Evolutionary conservation across 2,113 vertebrate species (phyloP).

Genomic region (Tachysurus fulvidraco): DNA sequence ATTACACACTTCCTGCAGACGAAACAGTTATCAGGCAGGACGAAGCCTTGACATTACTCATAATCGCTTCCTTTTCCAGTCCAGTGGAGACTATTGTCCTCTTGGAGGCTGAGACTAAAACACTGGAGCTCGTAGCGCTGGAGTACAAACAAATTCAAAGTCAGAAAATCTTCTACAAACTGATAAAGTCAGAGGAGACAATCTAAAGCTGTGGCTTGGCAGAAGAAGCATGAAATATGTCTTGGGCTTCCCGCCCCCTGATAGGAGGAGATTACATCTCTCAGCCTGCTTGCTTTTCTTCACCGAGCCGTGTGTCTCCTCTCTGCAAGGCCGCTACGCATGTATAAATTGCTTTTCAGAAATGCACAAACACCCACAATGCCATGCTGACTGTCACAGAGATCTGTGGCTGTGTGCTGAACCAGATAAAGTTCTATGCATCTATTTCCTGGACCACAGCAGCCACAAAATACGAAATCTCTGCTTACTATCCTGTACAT

Average conservation of each 20-base stretch:
- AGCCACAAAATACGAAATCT: constrained; percentile 56
- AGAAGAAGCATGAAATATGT: constrained; percentile 54
- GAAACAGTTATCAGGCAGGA: constrained; percentile 29
- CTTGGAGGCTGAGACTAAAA: not conserved
- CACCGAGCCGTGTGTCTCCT: constrained; percentile 58
- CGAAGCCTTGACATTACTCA: constrained; percentile 42
- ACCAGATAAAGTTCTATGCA: constrained; percentile 61
- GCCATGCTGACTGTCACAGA: not conserved
- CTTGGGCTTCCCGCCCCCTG: constrained; percentile 52
- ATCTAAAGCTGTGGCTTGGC: constrained; percentile 44
- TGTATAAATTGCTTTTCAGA: constrained; percentile 62
- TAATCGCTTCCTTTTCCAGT: constrained; percentile 48
- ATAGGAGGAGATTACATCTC: constrained; percentile 66
- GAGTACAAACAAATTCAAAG: constrained; percentile 3
- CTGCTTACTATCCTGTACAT: constrained; percentile 59
- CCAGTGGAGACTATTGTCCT: constrained; percentile 43
- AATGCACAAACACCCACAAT: constrained; percentile 9
- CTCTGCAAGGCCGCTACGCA: constrained; percentile 60
- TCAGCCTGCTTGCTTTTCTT: constrained; percentile 42
- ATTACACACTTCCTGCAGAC: constrained; percentile 30
- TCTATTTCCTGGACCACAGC: constrained; percentile 60
- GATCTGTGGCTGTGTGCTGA: not conserved
- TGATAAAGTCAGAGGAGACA: constrained; percentile 49
- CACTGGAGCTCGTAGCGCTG: not conserved
- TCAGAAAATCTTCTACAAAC: not conserved